Percentiles rank a stretch among this genome's conserved stretches.
Conservation (phyloP, 1,140 invertebrate genomes). For the Drosophila ogumai region DNA sequence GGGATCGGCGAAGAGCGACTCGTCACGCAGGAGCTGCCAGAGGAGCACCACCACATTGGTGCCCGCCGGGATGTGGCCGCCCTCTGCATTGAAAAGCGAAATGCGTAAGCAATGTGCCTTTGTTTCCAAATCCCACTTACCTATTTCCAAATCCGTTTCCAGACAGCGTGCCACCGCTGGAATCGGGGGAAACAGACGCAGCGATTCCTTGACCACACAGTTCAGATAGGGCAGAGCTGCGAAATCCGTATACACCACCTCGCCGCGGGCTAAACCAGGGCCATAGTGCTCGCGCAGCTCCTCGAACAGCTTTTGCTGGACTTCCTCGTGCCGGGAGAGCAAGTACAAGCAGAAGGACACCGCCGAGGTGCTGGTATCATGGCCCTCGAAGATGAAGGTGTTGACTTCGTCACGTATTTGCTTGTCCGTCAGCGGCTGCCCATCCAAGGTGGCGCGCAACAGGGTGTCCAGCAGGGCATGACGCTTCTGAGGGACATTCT, state of each 20-base stretch:
- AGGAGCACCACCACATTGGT: slow-evolving; percentile 84
- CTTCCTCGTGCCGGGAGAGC: slow-evolving; percentile 86
- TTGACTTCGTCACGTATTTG: slow-evolving; percentile 91
- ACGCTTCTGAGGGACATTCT: slow-evolving; percentile 85
- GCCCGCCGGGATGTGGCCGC: slow-evolving; percentile 83
- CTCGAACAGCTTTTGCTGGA: slow-evolving; percentile 87
- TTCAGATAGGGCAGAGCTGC: slow-evolving; percentile 87
- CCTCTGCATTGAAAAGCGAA: slow-evolving; percentile 38
- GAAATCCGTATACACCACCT: slow-evolving; percentile 85
- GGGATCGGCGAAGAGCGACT: slow-evolving; percentile 59
- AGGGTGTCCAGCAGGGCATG: slow-evolving; percentile 92
- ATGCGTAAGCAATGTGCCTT: slow-evolving; percentile 20
- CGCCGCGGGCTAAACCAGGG: slow-evolving; percentile 36
- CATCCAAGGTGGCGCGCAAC: slow-evolving; percentile 87
- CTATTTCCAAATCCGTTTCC: slow-evolving; percentile 85
- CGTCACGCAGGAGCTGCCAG: slow-evolving; percentile 85
- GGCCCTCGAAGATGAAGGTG: slow-evolving; percentile 92
- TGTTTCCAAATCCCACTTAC: slow-evolving; percentile 20
- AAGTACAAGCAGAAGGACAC: slow-evolving; percentile 87
- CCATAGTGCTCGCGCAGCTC: slow-evolving; percentile 87
- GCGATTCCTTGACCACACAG: slow-evolving; percentile 87
- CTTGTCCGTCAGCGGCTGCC: slow-evolving; percentile 86
- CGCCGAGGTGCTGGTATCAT: slow-evolving; percentile 88
- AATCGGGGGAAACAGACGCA: slow-evolving; percentile 89
- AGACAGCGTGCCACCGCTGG: slow-evolving; percentile 86